Percentiles rank a stretch among this genome's conserved stretches.
phyloP scores from a whole-genome alignment of 1,140 invertebrate species.

The Papilio dardanus region DNA sequence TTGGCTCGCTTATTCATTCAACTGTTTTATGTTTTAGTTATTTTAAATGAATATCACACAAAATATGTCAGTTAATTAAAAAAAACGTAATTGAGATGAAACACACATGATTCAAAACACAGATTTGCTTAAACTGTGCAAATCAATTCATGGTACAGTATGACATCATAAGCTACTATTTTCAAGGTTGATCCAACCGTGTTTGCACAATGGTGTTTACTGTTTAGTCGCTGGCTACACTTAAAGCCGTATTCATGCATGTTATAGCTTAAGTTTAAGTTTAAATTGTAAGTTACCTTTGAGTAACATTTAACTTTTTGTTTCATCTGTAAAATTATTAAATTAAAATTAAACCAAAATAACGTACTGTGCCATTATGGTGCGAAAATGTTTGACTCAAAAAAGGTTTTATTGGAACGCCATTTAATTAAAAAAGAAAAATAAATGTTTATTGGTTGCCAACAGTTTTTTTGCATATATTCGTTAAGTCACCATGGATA shows the following conservation, averaged over 20 bases:
- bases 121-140: not conserved
- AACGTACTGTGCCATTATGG: not conserved
- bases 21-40: constrained; percentile 4
- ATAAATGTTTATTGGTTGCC: constrained; percentile 40
- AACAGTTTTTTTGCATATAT: constrained; percentile 26
- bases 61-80: constrained; percentile 6
- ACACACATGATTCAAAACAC: constrained; percentile 4
- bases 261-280: constrained; percentile 29
- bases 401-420: not conserved
- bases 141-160: constrained; percentile 41
- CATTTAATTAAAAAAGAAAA: constrained; percentile 27
- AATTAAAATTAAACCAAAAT: not conserved
- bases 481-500: constrained; percentile 59
- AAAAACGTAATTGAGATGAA: not conserved
- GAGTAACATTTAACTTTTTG: constrained; percentile 65
- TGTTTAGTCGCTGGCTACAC: constrained; percentile 25
- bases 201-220: constrained; percentile 40
- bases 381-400: not conserved
- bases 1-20: too few relatives aligned
- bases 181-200: constrained; percentile 54
- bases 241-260: constrained; percentile 25
- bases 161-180: constrained; percentile 64
- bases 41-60: constrained; percentile 11
- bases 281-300: constrained; percentile 57
- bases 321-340: constrained; percentile 59